phyloP scores from a whole-genome alignment of 2,888 invertebrate species.

The Cerceris rybyensis region DNA sequence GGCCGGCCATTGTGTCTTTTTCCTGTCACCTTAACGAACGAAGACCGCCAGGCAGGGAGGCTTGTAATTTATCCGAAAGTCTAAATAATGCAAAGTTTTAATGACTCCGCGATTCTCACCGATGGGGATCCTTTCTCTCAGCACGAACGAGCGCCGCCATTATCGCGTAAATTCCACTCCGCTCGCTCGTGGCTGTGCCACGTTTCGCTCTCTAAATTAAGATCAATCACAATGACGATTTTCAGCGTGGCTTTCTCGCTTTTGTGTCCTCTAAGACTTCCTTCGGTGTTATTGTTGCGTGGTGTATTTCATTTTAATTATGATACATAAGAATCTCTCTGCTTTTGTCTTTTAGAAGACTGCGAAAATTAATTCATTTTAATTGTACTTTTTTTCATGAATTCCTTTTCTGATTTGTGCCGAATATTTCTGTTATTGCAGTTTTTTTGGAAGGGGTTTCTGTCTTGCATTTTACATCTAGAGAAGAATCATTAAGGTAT shows the following conservation, averaged over 20 bases:
- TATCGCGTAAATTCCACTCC: conserved; percentile 23
- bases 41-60: conserved; percentile 31
- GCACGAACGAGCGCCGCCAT: conserved; percentile 24
- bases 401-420: no score
- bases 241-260: background rate
- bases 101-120: conserved; percentile 57
- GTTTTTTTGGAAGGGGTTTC: no score
- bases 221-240: background rate
- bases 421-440: no score
- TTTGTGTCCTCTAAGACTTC: background rate
- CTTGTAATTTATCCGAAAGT: conserved; percentile 62
- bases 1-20: conserved; percentile 10
- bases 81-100: conserved; percentile 69
- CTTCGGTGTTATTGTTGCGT: no score
- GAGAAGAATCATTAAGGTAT: no score
- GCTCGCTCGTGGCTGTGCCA: background rate
- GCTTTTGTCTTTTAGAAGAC: no score
- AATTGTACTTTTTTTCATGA: no score
- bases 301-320: background rate
- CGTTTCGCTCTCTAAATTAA: background rate
- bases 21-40: conserved; percentile 50
- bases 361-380: no score
- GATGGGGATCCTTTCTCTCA: conserved; percentile 40
- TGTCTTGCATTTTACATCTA: no score
- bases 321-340: background rate